Percentiles rank a stretch among this genome's conserved stretches.
Conservation (phyloP, 1,140 invertebrate species). For the Metopolophium dirhodum region DNA sequence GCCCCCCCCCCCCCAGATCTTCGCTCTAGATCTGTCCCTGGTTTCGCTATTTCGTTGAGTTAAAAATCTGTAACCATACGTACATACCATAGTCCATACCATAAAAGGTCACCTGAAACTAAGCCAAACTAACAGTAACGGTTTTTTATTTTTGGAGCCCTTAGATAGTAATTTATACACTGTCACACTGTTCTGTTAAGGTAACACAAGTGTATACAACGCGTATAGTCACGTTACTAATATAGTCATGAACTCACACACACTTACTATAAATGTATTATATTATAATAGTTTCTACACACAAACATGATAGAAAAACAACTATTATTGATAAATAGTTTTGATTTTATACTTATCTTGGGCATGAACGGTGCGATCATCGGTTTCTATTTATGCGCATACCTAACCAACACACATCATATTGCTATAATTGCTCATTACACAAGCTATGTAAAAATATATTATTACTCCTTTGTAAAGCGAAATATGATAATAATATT, state of each 20-base stretch:
- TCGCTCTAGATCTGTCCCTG: neutral
- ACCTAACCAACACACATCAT: neutral
- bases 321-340: constrained; percentile 30
- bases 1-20: neutral
- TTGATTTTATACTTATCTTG: constrained; percentile 19
- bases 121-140: constrained; percentile 9
- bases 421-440: neutral
- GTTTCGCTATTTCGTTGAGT: neutral
- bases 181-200: constrained; percentile 32
- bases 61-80: neutral
- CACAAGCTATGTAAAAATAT: constrained; percentile 6
- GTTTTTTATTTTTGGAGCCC: constrained; percentile 44
- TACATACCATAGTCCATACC: neutral
- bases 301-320: constrained; percentile 7
- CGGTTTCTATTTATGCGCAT: neutral
- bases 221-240: neutral
- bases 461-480: neutral
- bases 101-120: constrained; percentile 25
- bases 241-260: neutral
- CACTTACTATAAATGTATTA: neutral
- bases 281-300: constrained; percentile 14
- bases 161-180: constrained; percentile 22
- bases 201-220: neutral
- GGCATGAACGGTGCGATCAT: neutral
- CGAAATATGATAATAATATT: neutral